Percentiles rank a stretch among this genome's conserved stretches.
phyloP scores from a whole-genome alignment of 2,113 vertebrate species.

The Mohoua ochrocephala region DNA sequence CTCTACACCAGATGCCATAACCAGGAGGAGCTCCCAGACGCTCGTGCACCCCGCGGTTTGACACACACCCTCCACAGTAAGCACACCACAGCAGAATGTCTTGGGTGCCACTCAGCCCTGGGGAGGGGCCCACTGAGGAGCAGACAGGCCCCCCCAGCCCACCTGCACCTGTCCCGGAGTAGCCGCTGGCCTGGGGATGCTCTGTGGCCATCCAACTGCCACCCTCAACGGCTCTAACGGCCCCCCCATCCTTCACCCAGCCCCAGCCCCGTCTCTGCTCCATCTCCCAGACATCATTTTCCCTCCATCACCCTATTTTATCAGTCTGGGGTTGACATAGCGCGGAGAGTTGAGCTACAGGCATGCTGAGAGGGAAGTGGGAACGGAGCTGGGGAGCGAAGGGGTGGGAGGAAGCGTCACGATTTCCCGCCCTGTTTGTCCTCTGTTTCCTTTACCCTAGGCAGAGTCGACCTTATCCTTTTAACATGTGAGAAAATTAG shows the following conservation, averaged over 20 bases:
- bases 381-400: background rate
- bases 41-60: fast-evolving
- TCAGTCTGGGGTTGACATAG: background rate
- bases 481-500: background rate
- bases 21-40: background rate
- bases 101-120: background rate
- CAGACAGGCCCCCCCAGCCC: background rate
- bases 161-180: fast-evolving
- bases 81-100: fast-evolving
- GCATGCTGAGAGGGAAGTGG: no score
- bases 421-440: background rate
- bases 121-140: background rate
- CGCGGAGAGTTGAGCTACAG: fast-evolving
- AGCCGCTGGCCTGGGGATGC: fast-evolving
- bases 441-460: background rate
- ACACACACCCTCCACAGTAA: background rate
- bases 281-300: fast-evolving
- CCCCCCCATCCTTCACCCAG: fast-evolving
- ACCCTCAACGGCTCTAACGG: fast-evolving
- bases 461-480: background rate
- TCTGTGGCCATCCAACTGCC: fast-evolving
- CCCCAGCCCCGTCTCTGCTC: background rate
- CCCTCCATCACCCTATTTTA: fast-evolving
- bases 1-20: fast-evolving
- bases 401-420: fast-evolving